Evolutionary conservation across 2,797 vertebrate genomes (phyloP), one percentile per base, ranked within the genome.

Genomic region (Morelia viridis): DNA sequence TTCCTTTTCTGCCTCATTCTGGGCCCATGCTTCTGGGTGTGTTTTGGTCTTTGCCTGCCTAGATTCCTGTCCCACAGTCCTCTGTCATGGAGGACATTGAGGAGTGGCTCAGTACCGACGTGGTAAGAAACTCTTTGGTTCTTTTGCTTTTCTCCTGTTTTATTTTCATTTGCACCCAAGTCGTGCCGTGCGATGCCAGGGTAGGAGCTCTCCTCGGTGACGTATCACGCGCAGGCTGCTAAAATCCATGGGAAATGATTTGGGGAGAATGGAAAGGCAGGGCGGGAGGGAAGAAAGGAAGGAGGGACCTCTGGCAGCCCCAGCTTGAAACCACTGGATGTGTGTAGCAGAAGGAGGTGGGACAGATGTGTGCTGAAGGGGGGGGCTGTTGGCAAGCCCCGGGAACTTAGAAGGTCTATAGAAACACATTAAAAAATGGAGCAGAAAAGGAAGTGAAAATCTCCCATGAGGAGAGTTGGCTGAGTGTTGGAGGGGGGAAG

Each of bases 21-120:
- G 95, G 97, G 96, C 95, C 97, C 96, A 93, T 93, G 95, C 93
- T 95, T 97, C 96, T 95, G 97, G 97, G 97, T 96, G 96, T 97
- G 96, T 97, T 97, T 97, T 98, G 98, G 98, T 98, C 98, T 98
- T 98, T 97, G 84, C 97, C 97, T 97, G 96, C 96, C 93, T 98
- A 99, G 99, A 98, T 98, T 96, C 98, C 97, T 89, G 98, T 98
- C 97, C 97, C 97, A 94, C 99, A 99, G 97, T 98, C 99, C 98
- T 99, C 99, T 98, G 98, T 99, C 98, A 99, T 99, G 99, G 99
- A 99, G 98, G 99, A 99, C 98, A 99, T 99, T 98, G 99, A 99
- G 98, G 98, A 99, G 97, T 99, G 99, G 99, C 99, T 99, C 97
- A 97, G 98, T 98, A 98, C 98, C 93, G 99, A 99, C 96, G 98